Evolutionary conservation across 2,888 invertebrate genomes (phyloP), one percentile per base, ranked within the genome.

Genomic region (Zaprionus lineosus): DNA sequence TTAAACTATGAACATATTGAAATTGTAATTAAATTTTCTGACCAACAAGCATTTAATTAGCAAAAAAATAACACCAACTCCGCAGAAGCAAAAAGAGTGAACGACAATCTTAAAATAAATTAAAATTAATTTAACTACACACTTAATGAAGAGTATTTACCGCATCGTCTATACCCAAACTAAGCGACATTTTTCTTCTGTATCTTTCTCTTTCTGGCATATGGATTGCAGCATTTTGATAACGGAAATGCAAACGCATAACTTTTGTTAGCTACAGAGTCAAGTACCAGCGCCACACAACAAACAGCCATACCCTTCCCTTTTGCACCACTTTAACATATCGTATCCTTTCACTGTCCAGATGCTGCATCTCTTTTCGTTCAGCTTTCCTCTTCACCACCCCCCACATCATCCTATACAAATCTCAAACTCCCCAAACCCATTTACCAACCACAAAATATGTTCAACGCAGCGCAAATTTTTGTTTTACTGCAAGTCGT

Each of bases 231-330:
- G 16, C 48, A 64, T 53, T 67, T 50, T 61, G 57, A 39, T 82
- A 72, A 73, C 76, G 81, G 84, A 76, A 73, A 76, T 64, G 77
- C 81, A 70, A 76, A 65, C 84, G 66, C 81, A 81, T 81, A 81
- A 78, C 74, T 78, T 78, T 73, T 78, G 75, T 78, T 63, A 64
- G 59, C 50, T 55, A 58, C 58, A 69, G 64, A 64, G 58, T 51
- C 53, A 64, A 50, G 53, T 53, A 33, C 1, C 19, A 14, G 9
- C 21, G 4, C 16, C 14, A 11, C 4, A 18, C 40, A 41, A 36
- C 34, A 37, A 26, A 21, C 8, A n/a, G 11, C 33, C 14, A 36
- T 43, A 36, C 44, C 44, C 33, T 28, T 51, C 28, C 50, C 15
- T 9, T 14, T 9, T 26, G 5, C 40, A 29, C 29, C 11, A 8